Percentiles rank a stretch among this genome's conserved stretches.
Evolutionary conservation across 2,888 invertebrate genomes (phyloP).

Genomic region (Hydriomena furcata): DNA sequence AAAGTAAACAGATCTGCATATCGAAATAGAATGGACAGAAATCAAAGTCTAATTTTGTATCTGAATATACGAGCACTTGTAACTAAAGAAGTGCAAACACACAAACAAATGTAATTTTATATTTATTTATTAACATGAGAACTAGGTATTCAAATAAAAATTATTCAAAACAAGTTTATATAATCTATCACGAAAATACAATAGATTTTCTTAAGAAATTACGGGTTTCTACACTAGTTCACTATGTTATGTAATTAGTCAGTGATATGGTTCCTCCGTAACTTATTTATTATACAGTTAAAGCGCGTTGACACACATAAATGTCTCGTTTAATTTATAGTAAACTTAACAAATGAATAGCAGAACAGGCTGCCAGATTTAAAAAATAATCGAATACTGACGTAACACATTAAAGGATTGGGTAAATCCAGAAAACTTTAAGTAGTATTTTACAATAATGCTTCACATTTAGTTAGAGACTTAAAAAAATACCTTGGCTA

Average conservation of each 20-base stretch:
- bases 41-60: constrained; percentile 34
- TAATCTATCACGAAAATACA: too few relatives aligned
- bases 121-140: too few relatives aligned
- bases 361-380: constrained; percentile 24
- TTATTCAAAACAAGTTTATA: too few relatives aligned
- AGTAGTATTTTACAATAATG: too few relatives aligned
- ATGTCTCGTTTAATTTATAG: constrained; percentile 26
- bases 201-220: background rate
- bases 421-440: too few relatives aligned
- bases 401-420: too few relatives aligned
- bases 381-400: constrained; percentile 32
- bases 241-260: constrained; percentile 8
- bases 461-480: too few relatives aligned
- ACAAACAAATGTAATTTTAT: too few relatives aligned
- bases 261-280: constrained; percentile 12
- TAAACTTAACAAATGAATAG: constrained; percentile 28
- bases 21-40: constrained; percentile 58
- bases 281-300: constrained; percentile 22
- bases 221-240: constrained; percentile 9
- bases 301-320: constrained; percentile 27
- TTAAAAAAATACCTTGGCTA: too few relatives aligned
- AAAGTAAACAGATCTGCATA: constrained; percentile 63
- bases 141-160: background rate
- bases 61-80: constrained; percentile 14
- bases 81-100: too few relatives aligned